Conservation (phyloP, 2,797 vertebrate genomes). For the Acrossocheilus wenchowensis region DNA sequence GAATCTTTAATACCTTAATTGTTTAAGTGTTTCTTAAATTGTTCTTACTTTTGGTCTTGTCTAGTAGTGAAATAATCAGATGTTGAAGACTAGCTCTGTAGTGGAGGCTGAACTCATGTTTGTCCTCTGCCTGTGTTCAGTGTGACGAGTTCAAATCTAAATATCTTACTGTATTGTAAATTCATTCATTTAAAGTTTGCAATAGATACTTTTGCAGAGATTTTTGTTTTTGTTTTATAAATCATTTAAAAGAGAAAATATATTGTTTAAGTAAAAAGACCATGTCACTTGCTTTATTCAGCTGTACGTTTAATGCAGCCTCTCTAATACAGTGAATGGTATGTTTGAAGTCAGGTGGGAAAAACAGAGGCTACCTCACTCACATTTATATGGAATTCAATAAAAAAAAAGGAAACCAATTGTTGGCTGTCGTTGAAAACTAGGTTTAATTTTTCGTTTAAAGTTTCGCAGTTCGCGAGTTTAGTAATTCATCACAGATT, state of each 20-base stretch:
- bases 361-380: slow-evolving; percentile 55
- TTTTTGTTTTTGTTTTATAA: slow-evolving; percentile 48
- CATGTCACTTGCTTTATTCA: slow-evolving; percentile 40
- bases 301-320: slow-evolving; percentile 36
- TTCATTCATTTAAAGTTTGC: slow-evolving; percentile 55
- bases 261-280: slow-evolving; percentile 39
- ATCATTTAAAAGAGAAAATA: slow-evolving; percentile 47
- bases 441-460: background rate
- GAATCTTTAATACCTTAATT: slow-evolving; percentile 38
- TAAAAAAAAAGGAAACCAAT: slow-evolving; percentile 47
- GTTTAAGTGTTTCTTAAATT: slow-evolving; percentile 50
- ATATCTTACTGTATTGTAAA: slow-evolving; percentile 59
- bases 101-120: slow-evolving; percentile 46
- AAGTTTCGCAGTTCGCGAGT: background rate
- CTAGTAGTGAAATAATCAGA: slow-evolving; percentile 53
- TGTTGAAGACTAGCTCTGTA: slow-evolving; percentile 53
- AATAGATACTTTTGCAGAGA: slow-evolving; percentile 48
- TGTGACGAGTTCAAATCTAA: slow-evolving; percentile 60
- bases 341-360: slow-evolving; percentile 37
- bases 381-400: slow-evolving; percentile 54
- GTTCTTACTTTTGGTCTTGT: slow-evolving; percentile 55
- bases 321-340: slow-evolving; percentile 29
- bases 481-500: background rate
- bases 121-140: slow-evolving; percentile 55
- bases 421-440: slow-evolving; percentile 24